phyloP scores from a whole-genome alignment of 2,888 invertebrate genomes.

The Baronia brevicornis region DNA sequence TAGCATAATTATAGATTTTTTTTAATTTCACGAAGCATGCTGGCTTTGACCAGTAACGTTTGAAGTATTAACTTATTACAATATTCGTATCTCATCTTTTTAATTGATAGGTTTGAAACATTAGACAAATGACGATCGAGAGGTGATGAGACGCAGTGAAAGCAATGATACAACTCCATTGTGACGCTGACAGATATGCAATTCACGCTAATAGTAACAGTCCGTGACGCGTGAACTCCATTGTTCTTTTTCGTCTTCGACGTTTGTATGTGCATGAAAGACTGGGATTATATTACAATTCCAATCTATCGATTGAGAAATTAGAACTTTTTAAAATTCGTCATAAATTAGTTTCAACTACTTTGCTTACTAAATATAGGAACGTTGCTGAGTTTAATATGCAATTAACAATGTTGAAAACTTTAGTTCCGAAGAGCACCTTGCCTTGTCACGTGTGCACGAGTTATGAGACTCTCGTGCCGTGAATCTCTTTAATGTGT shows the following conservation, averaged over 20 bases:
- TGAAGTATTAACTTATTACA: too few relatives aligned
- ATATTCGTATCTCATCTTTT: conserved; percentile 15
- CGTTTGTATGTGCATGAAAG: conserved; percentile 33
- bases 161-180: conserved; percentile 52
- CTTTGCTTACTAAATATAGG: conserved; percentile 15
- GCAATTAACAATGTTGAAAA: conserved; percentile 16
- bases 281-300: conserved; percentile 21
- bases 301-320: conserved; percentile 14
- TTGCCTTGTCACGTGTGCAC: conserved; percentile 28
- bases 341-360: conserved; percentile 17
- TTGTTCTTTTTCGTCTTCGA: conserved; percentile 47
- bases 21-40: too few relatives aligned
- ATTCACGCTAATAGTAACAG: conserved; percentile 47
- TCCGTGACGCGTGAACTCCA: conserved; percentile 39
- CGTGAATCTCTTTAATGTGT: conserved; percentile 11
- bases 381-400: conserved; percentile 12
- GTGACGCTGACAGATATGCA: conserved; percentile 49
- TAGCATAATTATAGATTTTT: too few relatives aligned
- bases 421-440: conserved; percentile 18
- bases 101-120: conserved; percentile 46
- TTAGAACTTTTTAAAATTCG: conserved; percentile 19
- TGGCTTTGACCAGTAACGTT: too few relatives aligned
- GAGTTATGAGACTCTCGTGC: conserved; percentile 18
- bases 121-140: conserved; percentile 44
- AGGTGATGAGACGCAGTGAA: conserved; percentile 39